Evolutionary conservation across 2,113 vertebrate genomes (phyloP).

Genomic region (Alectura lathami): DNA sequence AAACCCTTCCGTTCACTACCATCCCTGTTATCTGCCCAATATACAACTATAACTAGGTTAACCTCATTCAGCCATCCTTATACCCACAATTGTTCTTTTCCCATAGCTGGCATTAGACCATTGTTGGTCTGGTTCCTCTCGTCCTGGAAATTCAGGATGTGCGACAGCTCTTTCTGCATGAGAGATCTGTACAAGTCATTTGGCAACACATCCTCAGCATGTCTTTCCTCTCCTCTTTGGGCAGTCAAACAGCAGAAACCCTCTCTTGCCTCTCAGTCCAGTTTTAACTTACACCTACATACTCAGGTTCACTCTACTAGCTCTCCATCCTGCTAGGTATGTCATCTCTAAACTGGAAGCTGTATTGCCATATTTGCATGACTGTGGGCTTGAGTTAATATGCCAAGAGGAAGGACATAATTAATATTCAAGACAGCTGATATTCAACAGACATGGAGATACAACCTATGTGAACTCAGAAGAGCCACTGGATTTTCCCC

Average conservation of each 20-base stretch:
- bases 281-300: neutral
- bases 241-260: neutral
- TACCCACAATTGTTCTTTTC: neutral
- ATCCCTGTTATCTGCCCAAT: neutral
- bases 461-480: neutral
- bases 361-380: neutral
- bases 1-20: neutral
- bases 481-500: neutral
- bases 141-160: neutral
- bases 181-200: neutral
- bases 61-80: neutral
- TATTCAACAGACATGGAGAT: too few relatives aligned
- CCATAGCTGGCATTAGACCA: neutral
- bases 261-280: neutral
- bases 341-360: neutral
- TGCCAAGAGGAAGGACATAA: neutral
- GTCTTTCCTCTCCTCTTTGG: neutral
- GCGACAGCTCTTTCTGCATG: neutral
- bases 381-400: neutral
- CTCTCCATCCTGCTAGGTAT: fast-evolving
- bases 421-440: neutral
- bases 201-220: neutral
- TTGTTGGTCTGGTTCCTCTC: neutral
- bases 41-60: neutral
- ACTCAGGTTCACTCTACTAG: neutral